Evolutionary conservation across 1,140 invertebrate species (phyloP), one percentile per base, ranked within the genome.

Genomic region (Drosophila tropicalis): DNA sequence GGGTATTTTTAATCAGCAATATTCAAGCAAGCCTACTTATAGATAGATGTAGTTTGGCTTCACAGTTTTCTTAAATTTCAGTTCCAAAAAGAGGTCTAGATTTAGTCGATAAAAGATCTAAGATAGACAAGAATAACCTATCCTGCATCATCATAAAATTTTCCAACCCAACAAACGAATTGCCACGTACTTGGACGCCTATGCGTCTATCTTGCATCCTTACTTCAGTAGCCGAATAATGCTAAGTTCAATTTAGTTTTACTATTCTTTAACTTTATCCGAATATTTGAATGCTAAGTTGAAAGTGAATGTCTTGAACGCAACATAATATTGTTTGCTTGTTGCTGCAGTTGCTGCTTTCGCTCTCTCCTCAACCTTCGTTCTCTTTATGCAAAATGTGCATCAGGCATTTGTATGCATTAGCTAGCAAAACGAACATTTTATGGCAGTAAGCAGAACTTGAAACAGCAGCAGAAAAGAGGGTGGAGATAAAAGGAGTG

Each of bases 321-420:
- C 25, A 56, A 32, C 54, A 56, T 56, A 32, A 56, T 76, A 72
- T 75, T 76, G 73, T 70, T 76, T 63, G 39, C 58, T 60, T 76
- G 51, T 69, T 66, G 44, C 5, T 51, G 44, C 17, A 10, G 34
- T 63, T 36, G 41, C 70, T 62, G 19, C 39, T 44, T 40, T 55
- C 41, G 15, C 55, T 74, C 39, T 15, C 47, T 54, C 60, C 40
- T 44, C 22, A 47, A 25, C 51, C 19, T n/a, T 69, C 63, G 67
- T 61, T 76, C 55, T 82, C 77, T 62, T 85, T 81, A 86, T 87
- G 83, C 83, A 87, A 83, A 87, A 82, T 79, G 83, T 67, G 82
- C 82, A 87, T 86, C 84, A 87, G 83, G 67, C 84, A 87, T 87
- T 87, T 87, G 84, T 87, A 87, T 87, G 83, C 84, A 87, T 87